Conservation (phyloP, 1,140 invertebrate species). For the Aphelinus certus region DNA sequence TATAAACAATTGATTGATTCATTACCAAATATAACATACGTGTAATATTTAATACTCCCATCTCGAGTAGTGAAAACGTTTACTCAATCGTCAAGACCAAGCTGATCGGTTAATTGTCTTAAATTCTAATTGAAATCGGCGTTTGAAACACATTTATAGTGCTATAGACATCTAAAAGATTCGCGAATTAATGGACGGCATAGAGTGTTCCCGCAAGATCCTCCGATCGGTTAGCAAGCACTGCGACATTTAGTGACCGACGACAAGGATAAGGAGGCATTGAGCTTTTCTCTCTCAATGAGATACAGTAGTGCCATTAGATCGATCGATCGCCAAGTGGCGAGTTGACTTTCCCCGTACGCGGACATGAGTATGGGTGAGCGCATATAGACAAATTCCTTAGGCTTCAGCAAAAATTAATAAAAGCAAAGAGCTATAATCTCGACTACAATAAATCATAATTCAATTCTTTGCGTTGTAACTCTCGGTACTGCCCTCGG, state of each 20-base stretch:
- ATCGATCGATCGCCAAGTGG: conserved; percentile 42
- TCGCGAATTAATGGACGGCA: conserved; percentile 59
- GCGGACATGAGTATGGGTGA: conserved; percentile 30
- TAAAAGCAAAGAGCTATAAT: too few species aligned
- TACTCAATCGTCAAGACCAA: conserved; percentile 27
- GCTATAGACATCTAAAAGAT: conserved; percentile 49
- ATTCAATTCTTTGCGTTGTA: too few species aligned
- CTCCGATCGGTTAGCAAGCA: conserved; percentile 48
- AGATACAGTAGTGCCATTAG: conserved; percentile 32
- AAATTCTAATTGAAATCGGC: conserved; percentile 29
- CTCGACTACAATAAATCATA: too few species aligned
- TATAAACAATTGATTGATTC: too few species aligned
- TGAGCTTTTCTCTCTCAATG: not conserved
- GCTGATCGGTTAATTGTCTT: conserved; percentile 9
- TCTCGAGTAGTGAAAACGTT: not conserved
- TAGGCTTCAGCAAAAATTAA: too few species aligned
- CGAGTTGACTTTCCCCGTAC: conserved; percentile 34
- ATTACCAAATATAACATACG: too few species aligned
- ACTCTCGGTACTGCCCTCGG: too few species aligned
- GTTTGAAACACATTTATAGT: conserved; percentile 30
- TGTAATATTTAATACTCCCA: too few species aligned
- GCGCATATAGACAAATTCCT: not conserved
- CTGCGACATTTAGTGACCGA: conserved; percentile 42
- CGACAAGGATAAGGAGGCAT: not conserved
- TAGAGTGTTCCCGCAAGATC: conserved; percentile 62